Percentiles rank a stretch among this genome's conserved stretches.
phyloP scores from a whole-genome alignment of 2,797 vertebrate species.

The Salmo trutta region DNA sequence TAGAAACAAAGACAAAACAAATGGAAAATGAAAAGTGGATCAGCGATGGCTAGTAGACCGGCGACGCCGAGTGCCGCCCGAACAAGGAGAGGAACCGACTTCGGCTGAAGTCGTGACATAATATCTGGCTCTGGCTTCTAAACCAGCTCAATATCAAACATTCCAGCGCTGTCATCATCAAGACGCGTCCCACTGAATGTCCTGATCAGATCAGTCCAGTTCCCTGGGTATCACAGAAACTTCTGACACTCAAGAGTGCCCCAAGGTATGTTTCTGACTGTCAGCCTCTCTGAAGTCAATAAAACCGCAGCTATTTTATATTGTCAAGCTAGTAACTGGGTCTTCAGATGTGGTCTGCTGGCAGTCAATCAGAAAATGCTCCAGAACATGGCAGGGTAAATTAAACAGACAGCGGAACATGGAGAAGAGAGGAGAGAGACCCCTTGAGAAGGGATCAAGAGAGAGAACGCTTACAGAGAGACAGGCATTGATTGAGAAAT shows the following conservation, averaged over 20 bases:
- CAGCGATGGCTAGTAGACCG: too few species aligned
- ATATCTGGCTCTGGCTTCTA: not conserved
- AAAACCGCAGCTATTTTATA: not conserved
- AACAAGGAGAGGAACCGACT: too few species aligned
- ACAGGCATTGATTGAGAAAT: slow-evolving; percentile 12
- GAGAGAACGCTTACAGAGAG: not conserved
- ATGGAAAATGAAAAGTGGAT: too few species aligned
- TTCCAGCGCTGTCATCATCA: not conserved
- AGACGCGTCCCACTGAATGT: not conserved
- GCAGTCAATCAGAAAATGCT: not conserved
- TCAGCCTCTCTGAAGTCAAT: not conserved
- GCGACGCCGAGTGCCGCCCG: too few species aligned
- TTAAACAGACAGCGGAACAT: slow-evolving; percentile 8
- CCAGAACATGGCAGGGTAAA: too few species aligned
- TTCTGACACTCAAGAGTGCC: not conserved
- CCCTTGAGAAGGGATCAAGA: not conserved
- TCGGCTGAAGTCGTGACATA: too few species aligned
- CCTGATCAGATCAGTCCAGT: not conserved
- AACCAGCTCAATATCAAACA: not conserved
- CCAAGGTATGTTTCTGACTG: not conserved
- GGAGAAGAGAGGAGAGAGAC: not conserved
- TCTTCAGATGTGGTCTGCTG: not conserved
- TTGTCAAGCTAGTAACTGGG: too few species aligned
- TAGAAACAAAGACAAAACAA: too few species aligned
- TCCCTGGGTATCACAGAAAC: not conserved